phyloP scores from a whole-genome alignment of 2,888 invertebrate genomes.

The Drosophila maculinotata region DNA sequence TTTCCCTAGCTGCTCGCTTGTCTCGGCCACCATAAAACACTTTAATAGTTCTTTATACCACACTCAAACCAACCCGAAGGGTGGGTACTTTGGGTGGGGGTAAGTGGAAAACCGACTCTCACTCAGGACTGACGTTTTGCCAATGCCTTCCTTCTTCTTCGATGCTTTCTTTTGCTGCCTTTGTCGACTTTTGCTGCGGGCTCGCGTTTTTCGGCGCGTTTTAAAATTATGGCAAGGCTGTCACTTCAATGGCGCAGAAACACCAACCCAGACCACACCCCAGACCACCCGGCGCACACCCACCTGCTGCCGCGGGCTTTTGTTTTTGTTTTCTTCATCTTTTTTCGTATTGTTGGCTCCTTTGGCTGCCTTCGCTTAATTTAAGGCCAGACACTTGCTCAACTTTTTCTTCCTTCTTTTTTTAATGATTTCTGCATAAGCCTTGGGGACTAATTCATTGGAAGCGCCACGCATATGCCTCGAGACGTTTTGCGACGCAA shows the following conservation, averaged over 20 bases:
- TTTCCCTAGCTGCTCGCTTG: slow-evolving; percentile 79
- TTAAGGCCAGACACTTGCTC: slow-evolving; percentile 71
- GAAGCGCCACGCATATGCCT: slow-evolving; percentile 69
- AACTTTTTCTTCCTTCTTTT: slow-evolving; percentile 29
- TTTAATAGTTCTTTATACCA: slow-evolving; percentile 83
- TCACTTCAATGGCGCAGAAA: slow-evolving; percentile 59
- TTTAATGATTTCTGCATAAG: slow-evolving; percentile 75
- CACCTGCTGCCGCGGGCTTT: slow-evolving; percentile 32
- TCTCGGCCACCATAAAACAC: slow-evolving; percentile 85
- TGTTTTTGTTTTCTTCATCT: slow-evolving; percentile 18
- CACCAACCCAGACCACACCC: slow-evolving; percentile 5
- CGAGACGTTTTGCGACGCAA: slow-evolving; percentile 49
- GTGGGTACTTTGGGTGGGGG: slow-evolving; percentile 1
- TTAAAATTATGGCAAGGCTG: slow-evolving; percentile 77
- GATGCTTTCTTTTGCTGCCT: slow-evolving; percentile 42
- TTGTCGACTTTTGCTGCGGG: slow-evolving; percentile 52
- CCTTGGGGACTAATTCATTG: slow-evolving; percentile 80
- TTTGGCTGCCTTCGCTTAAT: slow-evolving; percentile 63
- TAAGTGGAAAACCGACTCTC: slow-evolving; percentile 8
- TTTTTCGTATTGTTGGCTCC: slow-evolving; percentile 3
- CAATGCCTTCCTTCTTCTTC: slow-evolving; percentile 49
- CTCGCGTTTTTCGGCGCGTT: slow-evolving; percentile 59
- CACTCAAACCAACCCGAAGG: slow-evolving; percentile 8
- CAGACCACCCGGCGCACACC: slow-evolving; percentile 1
- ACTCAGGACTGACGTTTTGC: slow-evolving; percentile 54